These are phyloP conservation scores for Amiota minor DNA, from an alignment of 2,888 invertebrate genomes.

Conservation along the genomic window DNA sequence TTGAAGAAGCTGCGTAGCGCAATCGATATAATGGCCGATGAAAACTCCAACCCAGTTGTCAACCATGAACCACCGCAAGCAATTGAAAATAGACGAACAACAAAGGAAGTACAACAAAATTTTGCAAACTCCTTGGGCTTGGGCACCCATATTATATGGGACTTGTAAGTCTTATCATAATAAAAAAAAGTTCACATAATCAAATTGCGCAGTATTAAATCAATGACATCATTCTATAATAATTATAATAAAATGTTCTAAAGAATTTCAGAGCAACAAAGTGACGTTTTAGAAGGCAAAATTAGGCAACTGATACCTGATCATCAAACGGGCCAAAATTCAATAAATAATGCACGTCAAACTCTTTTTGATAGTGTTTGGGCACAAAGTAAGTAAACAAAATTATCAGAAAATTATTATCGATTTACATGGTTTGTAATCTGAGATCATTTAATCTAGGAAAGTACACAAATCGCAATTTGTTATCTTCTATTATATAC, in stretches of 20 bases:
- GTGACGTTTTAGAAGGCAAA: conserved; percentile 47
- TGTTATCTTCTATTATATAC: conserved; percentile 65
- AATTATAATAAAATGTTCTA: conserved; percentile 8
- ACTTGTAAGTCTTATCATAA: conserved; percentile 52
- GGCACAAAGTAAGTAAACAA: conserved; percentile 62
- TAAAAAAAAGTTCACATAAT: conserved; percentile 29
- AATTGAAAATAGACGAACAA: conserved; percentile 31
- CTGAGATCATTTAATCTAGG: conserved; percentile 48
- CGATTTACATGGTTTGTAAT: too few species aligned
- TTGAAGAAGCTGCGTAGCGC: too few species aligned
- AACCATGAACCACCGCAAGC: neutral
- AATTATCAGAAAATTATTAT: neutral
- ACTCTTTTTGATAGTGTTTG: conserved; percentile 60
- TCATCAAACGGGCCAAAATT: conserved; percentile 27
- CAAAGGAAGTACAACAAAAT: conserved; percentile 58
- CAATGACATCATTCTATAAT: neutral
- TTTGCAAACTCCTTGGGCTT: conserved; percentile 61
- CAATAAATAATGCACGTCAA: conserved; percentile 41
- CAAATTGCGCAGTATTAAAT: conserved; percentile 36
- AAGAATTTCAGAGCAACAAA: conserved; percentile 52
- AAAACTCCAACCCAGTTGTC: neutral
- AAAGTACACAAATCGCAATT: conserved; percentile 66
- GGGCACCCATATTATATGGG: conserved; percentile 60
- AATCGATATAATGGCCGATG: conserved; percentile 20
- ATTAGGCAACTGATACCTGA: conserved; percentile 52